Percentiles rank a stretch among this genome's conserved stretches.
Conservation (phyloP, 1,140 invertebrate species). For the Drosophila micromelanica region DNA sequence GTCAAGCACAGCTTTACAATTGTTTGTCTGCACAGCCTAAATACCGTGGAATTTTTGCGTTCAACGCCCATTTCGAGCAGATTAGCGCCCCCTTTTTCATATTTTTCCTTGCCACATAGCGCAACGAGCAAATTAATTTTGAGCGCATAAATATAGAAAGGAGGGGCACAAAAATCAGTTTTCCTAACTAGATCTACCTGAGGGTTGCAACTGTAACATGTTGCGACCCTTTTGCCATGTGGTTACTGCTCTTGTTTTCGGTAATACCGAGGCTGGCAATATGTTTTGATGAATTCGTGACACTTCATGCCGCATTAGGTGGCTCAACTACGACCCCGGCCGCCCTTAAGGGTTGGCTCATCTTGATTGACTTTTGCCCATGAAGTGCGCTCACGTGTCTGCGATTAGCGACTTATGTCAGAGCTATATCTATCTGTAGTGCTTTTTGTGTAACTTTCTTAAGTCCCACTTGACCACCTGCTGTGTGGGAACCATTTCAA, state of each 20-base stretch:
- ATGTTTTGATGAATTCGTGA: constrained; percentile 83
- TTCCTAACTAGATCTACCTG: constrained; percentile 26
- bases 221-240: constrained; percentile 28
- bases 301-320: constrained; percentile 80
- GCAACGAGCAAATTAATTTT: constrained; percentile 58
- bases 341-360: constrained; percentile 31
- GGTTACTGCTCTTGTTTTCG: constrained; percentile 56
- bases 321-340: constrained; percentile 12
- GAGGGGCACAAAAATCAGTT: background rate
- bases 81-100: constrained; percentile 55
- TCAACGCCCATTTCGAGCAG: constrained; percentile 70
- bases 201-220: constrained; percentile 54
- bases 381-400: constrained; percentile 75
- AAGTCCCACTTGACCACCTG: constrained; percentile 46
- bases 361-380: constrained; percentile 3
- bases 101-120: background rate
- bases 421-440: constrained; percentile 9
- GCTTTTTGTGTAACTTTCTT: background rate
- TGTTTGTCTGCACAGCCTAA: constrained; percentile 35
- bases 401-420: constrained; percentile 62
- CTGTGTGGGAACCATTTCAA: constrained; percentile 44
- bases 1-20: background rate
- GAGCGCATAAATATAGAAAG: constrained; percentile 45
- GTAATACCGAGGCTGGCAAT: constrained; percentile 52
- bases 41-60: constrained; percentile 80